Evolutionary conservation across 2,797 vertebrate genomes (phyloP).

Genomic region (Anguilla pacifica): DNA sequence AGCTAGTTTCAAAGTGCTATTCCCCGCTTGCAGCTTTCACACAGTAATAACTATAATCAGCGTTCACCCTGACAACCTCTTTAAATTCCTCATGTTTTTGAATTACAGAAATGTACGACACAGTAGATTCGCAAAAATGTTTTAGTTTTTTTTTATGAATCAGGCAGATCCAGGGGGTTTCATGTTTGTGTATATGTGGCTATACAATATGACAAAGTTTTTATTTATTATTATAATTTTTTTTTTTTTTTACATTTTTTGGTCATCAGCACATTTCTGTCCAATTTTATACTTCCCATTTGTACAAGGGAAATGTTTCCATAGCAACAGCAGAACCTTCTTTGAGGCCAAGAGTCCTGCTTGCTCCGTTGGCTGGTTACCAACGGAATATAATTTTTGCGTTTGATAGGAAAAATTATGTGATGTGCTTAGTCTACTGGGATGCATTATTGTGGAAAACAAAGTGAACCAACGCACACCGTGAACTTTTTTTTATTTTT

Average conservation of each 20-base stretch:
- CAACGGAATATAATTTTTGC: background rate
- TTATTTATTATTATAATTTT: background rate
- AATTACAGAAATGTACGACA: too few species aligned
- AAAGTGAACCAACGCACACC: background rate
- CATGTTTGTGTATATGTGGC: background rate
- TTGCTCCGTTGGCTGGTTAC: background rate
- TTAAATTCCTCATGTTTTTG: too few species aligned
- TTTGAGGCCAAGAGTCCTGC: background rate
- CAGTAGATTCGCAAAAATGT: background rate
- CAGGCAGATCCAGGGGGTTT: background rate
- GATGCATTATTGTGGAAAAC: background rate
- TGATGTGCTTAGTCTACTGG: background rate
- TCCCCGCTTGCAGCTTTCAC: background rate
- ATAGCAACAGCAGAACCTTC: constrained; percentile 41
- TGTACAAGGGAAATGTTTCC: constrained; percentile 37
- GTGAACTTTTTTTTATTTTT: too few species aligned
- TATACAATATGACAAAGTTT: background rate
- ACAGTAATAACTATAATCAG: constrained; percentile 1
- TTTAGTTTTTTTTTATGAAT: background rate
- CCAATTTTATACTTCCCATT: background rate
- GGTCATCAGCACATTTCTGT: background rate
- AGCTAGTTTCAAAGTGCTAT: background rate
- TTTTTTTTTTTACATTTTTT: too few species aligned
- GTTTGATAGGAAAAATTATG: background rate
- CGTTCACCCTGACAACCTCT: background rate